Percentiles rank a stretch among this genome's conserved stretches.
phyloP scores from a whole-genome alignment of 1,140 invertebrate species.

The Penaeus vannamei region DNA sequence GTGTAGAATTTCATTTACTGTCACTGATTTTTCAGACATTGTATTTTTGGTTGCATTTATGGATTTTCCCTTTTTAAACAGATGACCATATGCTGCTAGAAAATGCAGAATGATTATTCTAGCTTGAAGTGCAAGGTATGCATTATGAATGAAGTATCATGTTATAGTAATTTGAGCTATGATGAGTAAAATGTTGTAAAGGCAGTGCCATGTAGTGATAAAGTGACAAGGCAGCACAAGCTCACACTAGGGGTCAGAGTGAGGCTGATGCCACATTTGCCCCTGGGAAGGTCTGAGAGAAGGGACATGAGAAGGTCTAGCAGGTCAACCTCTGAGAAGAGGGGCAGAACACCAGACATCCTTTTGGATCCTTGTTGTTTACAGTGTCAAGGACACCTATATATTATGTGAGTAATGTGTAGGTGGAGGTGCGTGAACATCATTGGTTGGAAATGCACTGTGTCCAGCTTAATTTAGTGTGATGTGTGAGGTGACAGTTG shows the following conservation, averaged over 20 bases:
- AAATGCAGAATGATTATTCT: too few species aligned
- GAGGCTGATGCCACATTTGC: not conserved
- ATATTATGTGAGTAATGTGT: not conserved
- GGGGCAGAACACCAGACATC: slow-evolving; percentile 2
- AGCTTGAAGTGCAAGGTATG: too few species aligned
- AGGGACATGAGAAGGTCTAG: slow-evolving; percentile 5
- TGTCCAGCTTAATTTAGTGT: slow-evolving; percentile 19
- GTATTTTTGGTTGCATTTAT: too few species aligned
- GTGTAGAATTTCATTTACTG: too few species aligned
- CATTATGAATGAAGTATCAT: too few species aligned
- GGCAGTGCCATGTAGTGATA: not conserved
- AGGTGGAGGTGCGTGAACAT: not conserved
- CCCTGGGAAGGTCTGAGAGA: slow-evolving; percentile 34
- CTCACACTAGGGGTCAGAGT: slow-evolving; percentile 7
- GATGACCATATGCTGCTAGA: too few species aligned
- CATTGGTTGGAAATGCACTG: slow-evolving; percentile 3
- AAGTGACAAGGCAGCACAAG: not conserved
- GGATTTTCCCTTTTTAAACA: too few species aligned
- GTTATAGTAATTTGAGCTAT: not conserved
- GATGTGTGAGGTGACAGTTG: not conserved
- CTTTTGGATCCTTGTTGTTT: not conserved
- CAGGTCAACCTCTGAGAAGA: slow-evolving; percentile 3
- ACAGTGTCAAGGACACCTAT: not conserved
- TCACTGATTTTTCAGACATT: too few species aligned
- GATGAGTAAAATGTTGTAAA: not conserved